These are phyloP conservation scores for Allygus modestus DNA, from an alignment of 2,888 invertebrate species.

Conservation along the genomic window DNA sequence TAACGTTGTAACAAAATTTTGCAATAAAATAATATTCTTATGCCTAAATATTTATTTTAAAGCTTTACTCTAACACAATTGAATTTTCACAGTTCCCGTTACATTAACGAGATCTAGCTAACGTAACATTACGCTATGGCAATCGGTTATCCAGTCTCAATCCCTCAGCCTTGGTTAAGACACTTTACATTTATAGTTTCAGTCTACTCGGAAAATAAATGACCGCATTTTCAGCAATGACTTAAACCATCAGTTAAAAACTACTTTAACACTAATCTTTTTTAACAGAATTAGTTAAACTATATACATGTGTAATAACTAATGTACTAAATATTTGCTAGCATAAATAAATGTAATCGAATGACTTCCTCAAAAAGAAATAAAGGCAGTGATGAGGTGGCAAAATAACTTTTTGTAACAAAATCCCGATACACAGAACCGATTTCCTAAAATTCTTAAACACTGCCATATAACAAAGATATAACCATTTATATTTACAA, in stretches of 20 bases:
- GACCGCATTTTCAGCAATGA: constrained; percentile 21
- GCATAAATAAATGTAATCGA: background rate
- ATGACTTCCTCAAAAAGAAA: background rate
- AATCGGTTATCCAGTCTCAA: constrained; percentile 48
- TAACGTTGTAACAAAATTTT: constrained; percentile 4
- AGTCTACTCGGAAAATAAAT: constrained; percentile 47
- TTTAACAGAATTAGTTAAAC: constrained; percentile 4
- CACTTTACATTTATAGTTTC: constrained; percentile 50
- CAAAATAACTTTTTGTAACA: no score
- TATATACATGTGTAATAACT: constrained; percentile 9
- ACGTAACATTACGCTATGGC: constrained; percentile 45
- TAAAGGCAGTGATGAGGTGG: constrained; percentile 22
- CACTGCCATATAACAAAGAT: no score
- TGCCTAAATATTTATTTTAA: constrained; percentile 40
- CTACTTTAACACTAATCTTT: constrained; percentile 1
- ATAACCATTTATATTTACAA: no score
- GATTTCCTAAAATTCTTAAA: no score
- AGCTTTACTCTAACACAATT: constrained; percentile 37
- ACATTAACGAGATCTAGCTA: constrained; percentile 14
- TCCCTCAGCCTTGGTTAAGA: constrained; percentile 56
- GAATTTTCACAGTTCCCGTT: constrained; percentile 24
- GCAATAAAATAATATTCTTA: constrained; percentile 39
- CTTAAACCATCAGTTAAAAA: constrained; percentile 11
- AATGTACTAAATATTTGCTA: constrained; percentile 8
- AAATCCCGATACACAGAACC: no score